Evolutionary conservation across 1,140 invertebrate species (phyloP), one percentile per base, ranked within the genome.

Genomic region (Mycetomoellerius zeteki): DNA sequence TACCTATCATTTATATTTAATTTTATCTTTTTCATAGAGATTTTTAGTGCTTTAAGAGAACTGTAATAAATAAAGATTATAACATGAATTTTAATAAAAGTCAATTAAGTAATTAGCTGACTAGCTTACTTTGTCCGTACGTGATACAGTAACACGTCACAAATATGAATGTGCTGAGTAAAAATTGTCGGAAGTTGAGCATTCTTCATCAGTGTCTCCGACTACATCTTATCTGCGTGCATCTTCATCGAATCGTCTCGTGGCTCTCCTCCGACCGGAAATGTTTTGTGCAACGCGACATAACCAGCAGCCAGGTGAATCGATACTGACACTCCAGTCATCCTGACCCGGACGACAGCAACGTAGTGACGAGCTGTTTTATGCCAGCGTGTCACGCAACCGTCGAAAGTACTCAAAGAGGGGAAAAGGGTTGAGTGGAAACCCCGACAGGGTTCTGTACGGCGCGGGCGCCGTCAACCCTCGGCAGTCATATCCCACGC

Each of bases 281-380:
- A 56, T 16, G 27, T 47, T 86, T 56, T 10, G 6, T 58, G 2
- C 30, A 10, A 62, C 2, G 73, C 64, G 73, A 78, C 65, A 69
- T 73, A 87, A 81, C 78, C 7, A 62, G 62, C 58, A 72, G 37
- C 27, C 50, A 24, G 65, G 64, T 82, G 56, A 91, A 89, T 91
- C 90, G 86, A 91, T 91, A 91, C 80, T 88, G 56, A 77, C 84
- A 73, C 62, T 88, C 50, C 62, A 21, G 50, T 75, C 69, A 89
- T 58, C 72, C 73, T 71, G 33, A 86, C 75, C 47, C 10, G 82
- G 27, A 72, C 56, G 75, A 88, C 60, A 60, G 54, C 33, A 54
- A 62, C 27, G 33, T 60, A 78, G 33, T 65, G 84, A 86, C 75
- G 54, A 75, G 43, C 37, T 27, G 56, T 75, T 73, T 58, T 71